Percentiles rank a stretch among this genome's conserved stretches.
phyloP scores from a whole-genome alignment of 2,888 invertebrate genomes.

The Sialis lutaria region DNA sequence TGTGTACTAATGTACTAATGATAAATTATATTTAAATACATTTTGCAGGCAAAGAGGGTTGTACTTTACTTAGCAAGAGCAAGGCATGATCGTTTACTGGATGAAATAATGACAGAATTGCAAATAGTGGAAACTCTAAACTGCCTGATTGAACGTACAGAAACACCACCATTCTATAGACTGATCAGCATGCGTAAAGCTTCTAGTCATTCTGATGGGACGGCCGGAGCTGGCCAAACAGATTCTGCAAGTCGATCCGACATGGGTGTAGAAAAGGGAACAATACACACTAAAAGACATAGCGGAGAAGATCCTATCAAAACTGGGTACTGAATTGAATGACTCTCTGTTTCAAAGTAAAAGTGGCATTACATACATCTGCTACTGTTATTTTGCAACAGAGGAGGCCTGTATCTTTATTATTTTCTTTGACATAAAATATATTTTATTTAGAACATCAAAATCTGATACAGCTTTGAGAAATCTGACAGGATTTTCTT shows the following conservation, averaged over 20 bases:
- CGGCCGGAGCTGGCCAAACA: constrained; percentile 28
- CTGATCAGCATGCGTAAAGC: constrained; percentile 83
- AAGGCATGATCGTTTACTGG: constrained; percentile 78
- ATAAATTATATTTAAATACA: not conserved
- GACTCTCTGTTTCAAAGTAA: no score
- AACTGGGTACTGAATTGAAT: constrained; percentile 31
- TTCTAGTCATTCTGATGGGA: constrained; percentile 61
- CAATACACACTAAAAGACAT: constrained; percentile 90
- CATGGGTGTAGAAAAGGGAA: constrained; percentile 74
- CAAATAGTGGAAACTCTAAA: constrained; percentile 94
- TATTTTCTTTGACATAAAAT: no score
- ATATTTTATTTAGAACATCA: constrained; percentile 25
- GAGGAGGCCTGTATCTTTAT: no score
- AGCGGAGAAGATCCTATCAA: constrained; percentile 78
- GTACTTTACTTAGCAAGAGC: constrained; percentile 84
- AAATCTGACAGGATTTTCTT: constrained; percentile 34
- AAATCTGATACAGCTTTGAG: constrained; percentile 48
- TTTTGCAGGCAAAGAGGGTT: constrained; percentile 75
- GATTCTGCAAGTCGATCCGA: constrained; percentile 33
- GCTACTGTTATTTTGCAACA: not conserved
- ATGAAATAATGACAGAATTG: constrained; percentile 94
- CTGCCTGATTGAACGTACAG: constrained; percentile 89
- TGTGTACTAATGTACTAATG: not conserved
- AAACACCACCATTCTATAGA: constrained; percentile 95
- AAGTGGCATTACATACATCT: not conserved